Base-by-base conservation (phyloP, 2,797 vertebrate genomes). In the Thamnophis elegans region DNA sequence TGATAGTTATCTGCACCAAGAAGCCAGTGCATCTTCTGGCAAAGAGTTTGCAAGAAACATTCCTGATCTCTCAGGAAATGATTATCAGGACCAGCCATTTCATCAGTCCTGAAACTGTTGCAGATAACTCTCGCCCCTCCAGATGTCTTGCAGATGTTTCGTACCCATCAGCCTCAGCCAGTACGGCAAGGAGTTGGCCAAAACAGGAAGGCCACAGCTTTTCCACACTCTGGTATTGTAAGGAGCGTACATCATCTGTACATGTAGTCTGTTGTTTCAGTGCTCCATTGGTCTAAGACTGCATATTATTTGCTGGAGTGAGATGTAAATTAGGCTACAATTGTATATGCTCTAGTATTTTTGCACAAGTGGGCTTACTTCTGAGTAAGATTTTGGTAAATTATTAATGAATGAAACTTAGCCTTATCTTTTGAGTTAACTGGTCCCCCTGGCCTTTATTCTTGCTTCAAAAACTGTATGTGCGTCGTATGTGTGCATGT, bases 391-490 rank as follows among this genome's bases (percentile, higher is more conserved):
- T 47, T 82, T 47, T 47, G 78, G 4, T 47, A 82, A 82, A 20
- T 47, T 82, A 82, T 82, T 62, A 0, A 0, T 55, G 0, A 0
- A 56, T 2, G 65, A 92, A 28, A 0, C 0, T 13, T 92, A 55
- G 32, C 89, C 93, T 58, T 26, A 0, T 0, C 26, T 0, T 54
- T 22, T 85, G 93, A 94, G 12, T 92, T 60, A 0, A 73, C 78
- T 5, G 95, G 94, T 94, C 94, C 90, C 47, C 95, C 90, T 95
- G 94, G 87, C 93, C 94, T 94, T 91, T 60, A 0, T 54, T 92
- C 93, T 1, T 85, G 93, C 96, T 95, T 95, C 55, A 78, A 88
- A 92, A 53, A 89, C 93, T 82, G 90, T 94, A 94, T 94, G 94
- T 94, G 94, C 92, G 94, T 95, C 88, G 91, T 26, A 14, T 94